Evolutionary conservation across 2,888 invertebrate species (phyloP).

Genomic region (Hymenopus coronatus): DNA sequence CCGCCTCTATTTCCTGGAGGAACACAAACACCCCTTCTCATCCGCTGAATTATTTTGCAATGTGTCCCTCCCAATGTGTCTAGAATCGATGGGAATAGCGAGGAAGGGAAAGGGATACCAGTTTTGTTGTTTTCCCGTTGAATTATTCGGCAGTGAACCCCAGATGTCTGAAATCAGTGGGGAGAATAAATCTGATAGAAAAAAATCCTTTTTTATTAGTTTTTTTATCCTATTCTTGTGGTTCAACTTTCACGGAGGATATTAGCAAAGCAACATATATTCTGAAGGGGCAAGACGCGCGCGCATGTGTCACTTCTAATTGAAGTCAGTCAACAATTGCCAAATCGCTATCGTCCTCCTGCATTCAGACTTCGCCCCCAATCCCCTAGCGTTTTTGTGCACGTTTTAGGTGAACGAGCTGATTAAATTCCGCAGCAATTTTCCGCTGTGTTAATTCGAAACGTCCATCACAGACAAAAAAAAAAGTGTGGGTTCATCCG

Average conservation of each 20-base stretch:
- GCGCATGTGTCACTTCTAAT: conserved; percentile 3
- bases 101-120: not conserved
- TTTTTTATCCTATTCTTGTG: not conserved
- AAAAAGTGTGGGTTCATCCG: not conserved
- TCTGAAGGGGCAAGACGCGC: not conserved
- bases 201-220: not conserved
- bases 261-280: not conserved
- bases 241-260: not conserved
- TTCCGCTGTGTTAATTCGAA: conserved; percentile 12
- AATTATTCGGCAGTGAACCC: conserved; percentile 1
- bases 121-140: not conserved
- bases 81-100: not conserved
- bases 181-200: not conserved
- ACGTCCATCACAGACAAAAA: conserved; percentile 5
- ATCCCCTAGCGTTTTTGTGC: not conserved
- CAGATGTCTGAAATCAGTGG: not conserved
- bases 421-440: conserved; percentile 19
- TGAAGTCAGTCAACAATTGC: conserved; percentile 10
- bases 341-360: not conserved
- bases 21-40: not conserved
- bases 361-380: not conserved
- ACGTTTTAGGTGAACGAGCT: conserved; percentile 1
- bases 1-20: not conserved
- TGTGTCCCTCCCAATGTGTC: not conserved
- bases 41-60: conserved; percentile 5